Conservation (phyloP, 1,140 invertebrate genomes). For the Cylas formicarius region DNA sequence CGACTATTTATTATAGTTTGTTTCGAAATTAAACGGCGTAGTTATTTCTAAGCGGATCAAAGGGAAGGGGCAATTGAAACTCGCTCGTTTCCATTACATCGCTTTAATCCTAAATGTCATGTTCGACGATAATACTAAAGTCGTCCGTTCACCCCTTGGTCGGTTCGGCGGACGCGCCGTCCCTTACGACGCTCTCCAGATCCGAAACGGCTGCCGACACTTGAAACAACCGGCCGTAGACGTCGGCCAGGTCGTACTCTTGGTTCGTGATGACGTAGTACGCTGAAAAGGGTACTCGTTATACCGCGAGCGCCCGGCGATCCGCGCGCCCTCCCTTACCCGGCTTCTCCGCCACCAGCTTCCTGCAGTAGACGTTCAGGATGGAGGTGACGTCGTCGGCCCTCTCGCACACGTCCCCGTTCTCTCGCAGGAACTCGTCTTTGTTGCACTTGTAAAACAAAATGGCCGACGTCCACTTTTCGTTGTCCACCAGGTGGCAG, state of each 20-base stretch:
- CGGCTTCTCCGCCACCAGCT: slow-evolving; percentile 58
- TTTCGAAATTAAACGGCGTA: no score
- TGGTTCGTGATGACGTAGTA: slow-evolving; percentile 39
- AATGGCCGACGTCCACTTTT: slow-evolving; percentile 55
- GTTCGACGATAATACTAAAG: no score
- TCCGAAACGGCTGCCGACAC: slow-evolving; percentile 52
- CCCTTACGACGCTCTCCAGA: slow-evolving; percentile 28
- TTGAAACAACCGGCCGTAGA: slow-evolving; percentile 57
- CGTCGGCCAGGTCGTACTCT: slow-evolving; percentile 53
- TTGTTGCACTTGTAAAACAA: slow-evolving; percentile 56
- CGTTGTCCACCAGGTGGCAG: slow-evolving; percentile 54
- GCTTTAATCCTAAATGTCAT: no score
- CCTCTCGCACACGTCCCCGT: slow-evolving; percentile 48
- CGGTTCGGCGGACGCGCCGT: no score
- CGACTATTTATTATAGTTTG: no score
- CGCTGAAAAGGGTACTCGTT: slow-evolving; percentile 27
- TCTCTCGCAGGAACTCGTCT: slow-evolving; percentile 54
- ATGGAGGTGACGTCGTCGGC: slow-evolving; percentile 61
- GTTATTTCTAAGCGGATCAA: no score
- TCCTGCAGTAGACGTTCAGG: slow-evolving; percentile 63
- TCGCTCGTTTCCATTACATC: no score
- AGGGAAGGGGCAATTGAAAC: no score
- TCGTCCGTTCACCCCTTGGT: no score
- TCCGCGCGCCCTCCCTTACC: slow-evolving; percentile 44
- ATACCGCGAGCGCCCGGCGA: no score